A percentile compares a stretch with the other conserved stretches of the same genome.
Evolutionary conservation across 2,888 invertebrate species (phyloP).

Genomic region (Hetaerina titia): DNA sequence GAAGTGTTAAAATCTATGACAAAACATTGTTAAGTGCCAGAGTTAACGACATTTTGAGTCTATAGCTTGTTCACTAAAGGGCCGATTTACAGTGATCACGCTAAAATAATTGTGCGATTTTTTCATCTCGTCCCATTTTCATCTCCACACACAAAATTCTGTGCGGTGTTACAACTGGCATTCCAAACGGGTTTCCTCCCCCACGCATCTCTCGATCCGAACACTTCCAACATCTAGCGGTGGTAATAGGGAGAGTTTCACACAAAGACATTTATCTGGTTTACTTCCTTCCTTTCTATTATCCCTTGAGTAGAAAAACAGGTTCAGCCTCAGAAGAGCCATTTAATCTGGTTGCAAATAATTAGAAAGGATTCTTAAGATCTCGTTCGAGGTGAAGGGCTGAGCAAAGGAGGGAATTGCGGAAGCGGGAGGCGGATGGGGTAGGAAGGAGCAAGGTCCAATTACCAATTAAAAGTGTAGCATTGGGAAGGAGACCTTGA

Average conservation of each 20-base stretch:
- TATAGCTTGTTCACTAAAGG: no score
- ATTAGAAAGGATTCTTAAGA: background rate
- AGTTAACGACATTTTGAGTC: no score
- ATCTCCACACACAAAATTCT: no score
- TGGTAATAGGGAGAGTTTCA: background rate
- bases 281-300: background rate
- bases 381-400: background rate
- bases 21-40: no score
- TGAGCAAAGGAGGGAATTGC: background rate
- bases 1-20: no score
- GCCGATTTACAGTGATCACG: no score
- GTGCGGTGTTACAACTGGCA: no score
- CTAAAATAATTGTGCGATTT: no score
- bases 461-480: slow-evolving; percentile 47
- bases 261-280: background rate
- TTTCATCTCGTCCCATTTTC: no score
- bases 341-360: background rate
- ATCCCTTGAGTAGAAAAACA: background rate
- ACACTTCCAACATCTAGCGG: no score
- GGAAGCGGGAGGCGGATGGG: background rate
- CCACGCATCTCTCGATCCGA: no score
- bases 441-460: background rate
- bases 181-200: no score
- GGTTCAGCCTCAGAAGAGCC: background rate
- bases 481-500: slow-evolving; percentile 1